phyloP scores from a whole-genome alignment of 2,888 invertebrate species.

The Eupithecia pulchellata region DNA sequence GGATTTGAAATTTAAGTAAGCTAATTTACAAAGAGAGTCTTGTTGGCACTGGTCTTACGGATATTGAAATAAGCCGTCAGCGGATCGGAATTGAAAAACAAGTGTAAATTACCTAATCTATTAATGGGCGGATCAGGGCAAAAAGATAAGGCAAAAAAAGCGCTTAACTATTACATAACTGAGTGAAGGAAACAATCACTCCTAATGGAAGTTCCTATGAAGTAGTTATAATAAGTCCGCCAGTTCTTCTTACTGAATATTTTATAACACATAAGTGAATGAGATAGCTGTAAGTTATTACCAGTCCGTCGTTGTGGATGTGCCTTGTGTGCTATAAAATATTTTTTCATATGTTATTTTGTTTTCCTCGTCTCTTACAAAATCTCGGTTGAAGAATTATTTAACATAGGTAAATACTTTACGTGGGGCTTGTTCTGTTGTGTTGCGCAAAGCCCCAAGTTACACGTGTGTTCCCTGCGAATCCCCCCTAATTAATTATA shows the following conservation, averaged over 20 bases:
- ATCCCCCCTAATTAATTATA: constrained; percentile 32
- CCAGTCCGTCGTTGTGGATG: constrained; percentile 38
- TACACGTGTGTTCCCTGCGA: not conserved
- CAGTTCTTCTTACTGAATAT: constrained; percentile 62
- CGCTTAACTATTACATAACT: no score
- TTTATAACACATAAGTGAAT: constrained; percentile 58
- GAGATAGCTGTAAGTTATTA: constrained; percentile 49
- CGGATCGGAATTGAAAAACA: no score
- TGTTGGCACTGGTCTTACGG: not conserved
- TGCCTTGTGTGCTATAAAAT: constrained; percentile 33
- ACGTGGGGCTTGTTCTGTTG: constrained; percentile 9
- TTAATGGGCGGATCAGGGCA: no score
- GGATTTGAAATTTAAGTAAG: not conserved
- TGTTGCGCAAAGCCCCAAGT: constrained; percentile 8
- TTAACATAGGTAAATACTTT: constrained; percentile 8
- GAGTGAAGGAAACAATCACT: not conserved
- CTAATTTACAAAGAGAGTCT: not conserved
- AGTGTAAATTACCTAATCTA: no score
- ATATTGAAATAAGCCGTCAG: no score
- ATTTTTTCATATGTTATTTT: constrained; percentile 34
- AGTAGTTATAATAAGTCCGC: constrained; percentile 63
- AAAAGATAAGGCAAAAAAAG: no score
- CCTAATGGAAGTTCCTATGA: constrained; percentile 46
- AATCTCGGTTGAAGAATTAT: constrained; percentile 10
- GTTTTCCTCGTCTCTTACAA: constrained; percentile 5